phyloP scores from a whole-genome alignment of 37 sponge, comb jelly and placozoan genomes.

The Amphimedon queenslandica region DNA sequence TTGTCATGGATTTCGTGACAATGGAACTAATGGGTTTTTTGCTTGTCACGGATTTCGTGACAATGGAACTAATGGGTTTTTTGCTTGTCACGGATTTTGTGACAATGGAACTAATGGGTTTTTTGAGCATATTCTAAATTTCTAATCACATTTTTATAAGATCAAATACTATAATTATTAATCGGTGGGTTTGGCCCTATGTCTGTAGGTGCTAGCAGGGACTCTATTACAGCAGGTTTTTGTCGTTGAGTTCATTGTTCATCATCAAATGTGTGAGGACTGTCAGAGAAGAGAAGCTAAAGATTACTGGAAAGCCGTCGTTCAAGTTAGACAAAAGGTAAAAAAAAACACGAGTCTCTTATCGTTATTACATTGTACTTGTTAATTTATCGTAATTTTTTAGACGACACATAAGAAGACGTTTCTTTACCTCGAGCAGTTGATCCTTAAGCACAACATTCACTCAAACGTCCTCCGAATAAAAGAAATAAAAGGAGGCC shows the following conservation, averaged over 20 bases:
- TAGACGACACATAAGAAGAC: constrained; percentile 94
- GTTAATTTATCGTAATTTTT: background rate
- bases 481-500: constrained; percentile 65
- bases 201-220: constrained; percentile 69
- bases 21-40: too few relatives aligned
- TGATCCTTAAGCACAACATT: constrained; percentile 77
- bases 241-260: constrained; percentile 92
- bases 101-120: too few relatives aligned
- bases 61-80: too few relatives aligned
- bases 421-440: constrained; percentile 92
- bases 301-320: constrained; percentile 88
- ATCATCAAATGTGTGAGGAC: constrained; percentile 92
- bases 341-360: too few relatives aligned
- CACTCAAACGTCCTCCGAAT: constrained; percentile 69
- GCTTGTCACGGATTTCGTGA: too few relatives aligned
- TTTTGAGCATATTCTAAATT: too few relatives aligned
- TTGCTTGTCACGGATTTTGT: too few relatives aligned
- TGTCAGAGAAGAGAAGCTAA: constrained; percentile 89
- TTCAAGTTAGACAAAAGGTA: constrained; percentile 95
- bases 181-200: too few relatives aligned
- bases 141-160: too few relatives aligned
- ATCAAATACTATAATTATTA: too few relatives aligned
- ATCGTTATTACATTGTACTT: too few relatives aligned
- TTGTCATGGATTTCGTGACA: too few relatives aligned
- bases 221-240: constrained; percentile 88